These are phyloP conservation scores for Lasioglossum oenotherae DNA, from an alignment of 2,888 invertebrate genomes.

Conservation along the genomic window DNA sequence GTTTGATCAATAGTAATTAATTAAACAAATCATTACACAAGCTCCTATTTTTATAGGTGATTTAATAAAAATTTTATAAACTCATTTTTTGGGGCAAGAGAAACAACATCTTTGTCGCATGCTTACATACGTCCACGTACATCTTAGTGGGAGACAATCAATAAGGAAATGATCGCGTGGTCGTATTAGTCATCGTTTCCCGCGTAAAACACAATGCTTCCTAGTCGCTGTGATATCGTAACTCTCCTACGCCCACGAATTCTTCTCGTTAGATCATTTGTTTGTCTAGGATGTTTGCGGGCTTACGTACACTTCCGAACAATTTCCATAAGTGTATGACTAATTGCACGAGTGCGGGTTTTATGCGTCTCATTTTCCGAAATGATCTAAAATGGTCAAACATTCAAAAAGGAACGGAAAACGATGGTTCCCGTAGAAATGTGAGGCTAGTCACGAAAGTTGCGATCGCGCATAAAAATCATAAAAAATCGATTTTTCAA, in stretches of 20 bases:
- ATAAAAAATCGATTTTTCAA: constrained; percentile 5
- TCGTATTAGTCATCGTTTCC: constrained; percentile 65
- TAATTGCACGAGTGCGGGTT: not conserved
- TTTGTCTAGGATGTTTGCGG: constrained; percentile 34
- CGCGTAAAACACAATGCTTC: constrained; percentile 57
- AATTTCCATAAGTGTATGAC: constrained; percentile 8
- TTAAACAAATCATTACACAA: not conserved
- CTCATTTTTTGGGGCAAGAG: not conserved
- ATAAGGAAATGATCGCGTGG: constrained; percentile 65
- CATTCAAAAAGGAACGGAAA: not conserved
- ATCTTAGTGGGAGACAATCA: constrained; percentile 44
- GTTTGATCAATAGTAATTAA: not conserved
- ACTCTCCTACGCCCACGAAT: constrained; percentile 52
- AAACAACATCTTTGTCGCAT: constrained; percentile 29
- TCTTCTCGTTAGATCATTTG: constrained; percentile 40
- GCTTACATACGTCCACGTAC: not conserved
- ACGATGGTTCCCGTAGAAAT: too few species aligned
- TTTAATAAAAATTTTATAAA: not conserved
- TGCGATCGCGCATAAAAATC: not conserved
- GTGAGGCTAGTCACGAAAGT: too few species aligned
- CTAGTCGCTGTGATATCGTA: constrained; percentile 52
- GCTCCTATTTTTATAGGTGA: not conserved
- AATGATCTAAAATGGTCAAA: not conserved
- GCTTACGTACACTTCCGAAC: constrained; percentile 8
- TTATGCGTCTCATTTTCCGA: not conserved